Base-by-base conservation (phyloP, 2,113 vertebrate genomes). In the Brachirus orientalis region DNA sequence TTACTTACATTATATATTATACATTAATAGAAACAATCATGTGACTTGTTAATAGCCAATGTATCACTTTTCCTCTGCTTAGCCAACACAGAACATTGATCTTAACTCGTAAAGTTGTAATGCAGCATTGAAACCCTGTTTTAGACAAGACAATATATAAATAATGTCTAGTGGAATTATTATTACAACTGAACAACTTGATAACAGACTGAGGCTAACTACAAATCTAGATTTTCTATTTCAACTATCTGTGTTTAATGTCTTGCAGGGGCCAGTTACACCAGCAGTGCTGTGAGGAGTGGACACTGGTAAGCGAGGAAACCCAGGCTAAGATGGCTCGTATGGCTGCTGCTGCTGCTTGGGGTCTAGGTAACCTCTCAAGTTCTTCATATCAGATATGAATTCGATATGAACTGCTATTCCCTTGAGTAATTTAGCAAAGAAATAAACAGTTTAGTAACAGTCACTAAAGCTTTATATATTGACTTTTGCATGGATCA, bases 281-380 rank as follows among this genome's bases (percentile, higher is more conserved):
- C 76, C 97, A 99, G 91, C 97, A 98, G 35, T 99, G 98, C 92
- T 99, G 97, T 85, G 98, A 99, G 52, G 97, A 99, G 71, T 99
- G 98, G 97, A 97, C 96, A 0, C 92, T 97, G 77, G 97, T 98
- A 44, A 97, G 94, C 1, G 96, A 98, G 68, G 97, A 98, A 70
- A 98, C 96, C 4, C 96, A 98, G 77, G 97, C 97, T 46, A 99
- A 98, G 88, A 99, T 99, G 97, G 97, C 98, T 1, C 94, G 98
- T 17, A 99, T 99, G 98, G 98, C 98, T n/a, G 98, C 97, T 0
- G 98, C 98, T 1, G 98, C 98, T 0, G 97, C 98, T 0, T 99
- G 98, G 98, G 98, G 98, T 20, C 91, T 99, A 82, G 97, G 97
- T 99, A 91, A 94, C 4, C n/a, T 20, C 28, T 37, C 4, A 20